These are phyloP conservation scores for Triplophysa rosa DNA, from an alignment of 2,113 vertebrate genomes.

Conservation along the genomic window DNA sequence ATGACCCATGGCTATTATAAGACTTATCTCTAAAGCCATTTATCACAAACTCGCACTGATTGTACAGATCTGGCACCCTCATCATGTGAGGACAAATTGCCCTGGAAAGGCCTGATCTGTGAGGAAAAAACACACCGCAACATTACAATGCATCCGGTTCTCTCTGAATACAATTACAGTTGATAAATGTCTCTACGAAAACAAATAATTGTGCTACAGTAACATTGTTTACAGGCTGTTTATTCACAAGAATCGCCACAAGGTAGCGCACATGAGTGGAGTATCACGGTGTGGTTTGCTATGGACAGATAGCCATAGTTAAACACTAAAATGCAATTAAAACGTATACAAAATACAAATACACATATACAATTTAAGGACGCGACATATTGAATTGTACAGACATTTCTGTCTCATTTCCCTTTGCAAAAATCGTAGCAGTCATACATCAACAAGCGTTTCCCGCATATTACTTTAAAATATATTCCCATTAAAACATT, in stretches of 20 bases:
- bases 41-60: conserved; percentile 55
- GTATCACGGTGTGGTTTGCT: background rate
- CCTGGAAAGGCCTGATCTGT: conserved; percentile 52
- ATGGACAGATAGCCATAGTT: background rate
- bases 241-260: conserved; percentile 36
- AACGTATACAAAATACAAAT: background rate
- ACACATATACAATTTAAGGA: background rate
- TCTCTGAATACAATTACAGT: conserved; percentile 58
- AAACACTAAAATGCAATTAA: conserved; percentile 6
- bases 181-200: conserved; percentile 57
- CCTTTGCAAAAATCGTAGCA: conserved; percentile 32
- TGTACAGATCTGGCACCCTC: conserved; percentile 53
- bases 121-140: conserved; percentile 50
- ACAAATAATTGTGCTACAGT: conserved; percentile 49
- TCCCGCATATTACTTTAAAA: background rate
- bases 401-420: background rate
- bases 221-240: conserved; percentile 34
- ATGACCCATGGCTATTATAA: conserved; percentile 53
- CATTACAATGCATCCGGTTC: conserved; percentile 53
- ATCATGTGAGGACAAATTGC: conserved; percentile 59
- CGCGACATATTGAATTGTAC: background rate
- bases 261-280: conserved; percentile 36
- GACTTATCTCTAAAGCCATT: conserved; percentile 57
- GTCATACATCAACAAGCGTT: background rate
- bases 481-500: background rate